Evolutionary conservation across 2,797 vertebrate genomes (phyloP).

Genomic region (Remorina albescens): DNA sequence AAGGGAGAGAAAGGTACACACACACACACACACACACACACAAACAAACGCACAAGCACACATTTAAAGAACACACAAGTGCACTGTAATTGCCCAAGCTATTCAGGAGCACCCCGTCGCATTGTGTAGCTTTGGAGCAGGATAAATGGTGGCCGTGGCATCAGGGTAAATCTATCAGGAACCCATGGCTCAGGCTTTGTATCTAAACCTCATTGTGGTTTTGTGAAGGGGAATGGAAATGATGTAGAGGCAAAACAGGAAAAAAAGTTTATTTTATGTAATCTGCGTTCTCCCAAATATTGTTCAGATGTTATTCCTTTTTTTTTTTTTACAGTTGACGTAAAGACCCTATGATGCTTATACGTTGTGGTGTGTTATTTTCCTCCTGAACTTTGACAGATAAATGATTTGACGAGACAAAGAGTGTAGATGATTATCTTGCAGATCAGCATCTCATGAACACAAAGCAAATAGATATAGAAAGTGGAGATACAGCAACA

Average conservation of each 20-base stretch:
- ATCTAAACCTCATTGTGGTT: constrained; percentile 87
- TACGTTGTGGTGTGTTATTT: constrained; percentile 52
- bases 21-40: constrained; percentile 21
- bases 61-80: constrained; percentile 74
- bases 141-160: constrained; percentile 97
- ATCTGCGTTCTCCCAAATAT: constrained; percentile 85
- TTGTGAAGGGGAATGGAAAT: constrained; percentile 84
- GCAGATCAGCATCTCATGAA: constrained; percentile 31
- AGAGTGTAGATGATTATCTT: constrained; percentile 50
- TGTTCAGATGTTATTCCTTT: constrained; percentile 87
- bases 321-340: constrained; percentile 65
- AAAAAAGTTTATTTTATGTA: constrained; percentile 83
- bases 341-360: constrained; percentile 45
- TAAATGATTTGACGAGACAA: constrained; percentile 55
- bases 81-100: constrained; percentile 96
- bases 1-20: constrained; percentile 51
- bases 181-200: constrained; percentile 87
- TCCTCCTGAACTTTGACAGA: constrained; percentile 52
- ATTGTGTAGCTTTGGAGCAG: constrained; percentile 96
- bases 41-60: constrained; percentile 25
- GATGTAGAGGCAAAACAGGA: constrained; percentile 79
- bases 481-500: constrained; percentile 25
- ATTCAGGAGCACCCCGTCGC: constrained; percentile 92
- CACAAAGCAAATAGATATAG: constrained; percentile 52
- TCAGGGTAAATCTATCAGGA: constrained; percentile 96